A percentile compares a stretch with the other conserved stretches of the same genome.
Evolutionary conservation across 2,797 vertebrate genomes (phyloP).

Genomic region (Passerculus sandwichensis): DNA sequence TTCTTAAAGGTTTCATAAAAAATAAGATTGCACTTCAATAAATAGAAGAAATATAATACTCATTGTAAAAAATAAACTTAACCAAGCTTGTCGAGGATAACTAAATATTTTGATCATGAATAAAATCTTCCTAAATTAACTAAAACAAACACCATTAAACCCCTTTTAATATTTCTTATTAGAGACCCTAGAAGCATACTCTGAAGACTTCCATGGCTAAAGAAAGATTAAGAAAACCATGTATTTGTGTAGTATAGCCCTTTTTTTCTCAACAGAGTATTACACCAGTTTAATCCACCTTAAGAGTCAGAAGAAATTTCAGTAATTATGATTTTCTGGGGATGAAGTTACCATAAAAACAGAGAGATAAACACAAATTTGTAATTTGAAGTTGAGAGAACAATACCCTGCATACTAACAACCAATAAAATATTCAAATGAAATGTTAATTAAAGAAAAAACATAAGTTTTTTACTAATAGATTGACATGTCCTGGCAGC

Average conservation of each 20-base stretch:
- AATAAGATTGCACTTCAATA: background rate
- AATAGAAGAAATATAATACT: background rate
- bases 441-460: background rate
- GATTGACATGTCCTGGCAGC: background rate
- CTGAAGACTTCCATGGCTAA: background rate
- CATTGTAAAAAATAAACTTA: background rate
- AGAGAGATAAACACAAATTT: background rate
- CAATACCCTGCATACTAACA: background rate
- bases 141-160: background rate
- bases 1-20: background rate
- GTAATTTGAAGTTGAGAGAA: background rate
- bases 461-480: background rate
- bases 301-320: background rate
- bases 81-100: background rate
- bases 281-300: background rate
- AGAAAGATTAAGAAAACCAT: background rate
- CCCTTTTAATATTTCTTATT: background rate
- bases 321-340: background rate
- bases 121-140: background rate
- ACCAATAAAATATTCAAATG: background rate
- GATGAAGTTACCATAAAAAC: background rate
- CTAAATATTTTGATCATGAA: background rate
- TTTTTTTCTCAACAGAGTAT: background rate
- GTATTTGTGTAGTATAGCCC: background rate
- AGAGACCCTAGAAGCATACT: background rate